Evolutionary conservation across 2,113 vertebrate genomes (phyloP), one percentile per base, ranked within the genome.

Genomic region (Chionis minor): DNA sequence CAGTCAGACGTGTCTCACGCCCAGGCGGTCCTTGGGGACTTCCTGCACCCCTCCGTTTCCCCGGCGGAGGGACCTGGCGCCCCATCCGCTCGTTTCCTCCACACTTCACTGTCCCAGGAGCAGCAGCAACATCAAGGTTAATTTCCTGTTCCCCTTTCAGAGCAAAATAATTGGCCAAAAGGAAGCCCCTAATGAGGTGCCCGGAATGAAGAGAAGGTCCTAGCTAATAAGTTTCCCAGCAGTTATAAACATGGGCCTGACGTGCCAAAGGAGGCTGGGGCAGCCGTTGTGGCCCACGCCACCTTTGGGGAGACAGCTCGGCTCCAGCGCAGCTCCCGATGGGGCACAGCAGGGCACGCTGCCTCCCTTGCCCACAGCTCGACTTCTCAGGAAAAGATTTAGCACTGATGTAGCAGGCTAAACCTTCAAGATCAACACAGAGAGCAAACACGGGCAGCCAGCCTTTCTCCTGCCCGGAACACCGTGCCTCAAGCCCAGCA

Each of bases 341-440:
- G 28, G 44, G 65, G 52, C 80, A 61, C 0, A 0, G 51, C 84
- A 58, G 85, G 81, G 42, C 67, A 52, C 0, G 0, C 45, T 32
- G 42, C 61, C 30, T 92, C 66, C 54, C 62, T 77, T 16, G 2
- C 6, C 26, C 73, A 26, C 38, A n/a, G 2, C 23, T 56, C 8
- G 1, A 10, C 5, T 28, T 26, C n/a, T 33, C 44, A 32, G 58
- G 35, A 93, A 70, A 20, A 81, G 79, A 56, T 49, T 19, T 4
- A 27, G 78, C 70, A 10, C 58, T 38, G 74, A 78, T 1, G 0
- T 0, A 33, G 40, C 65, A 72, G 42, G 52, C 27, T 49, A 5
- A 66, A 63, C 56, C 81, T 72, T 83, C 35, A 70, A 66, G 71
- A 82, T 71, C 89, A 85, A 78, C 4, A 47, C 1, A n/a, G 5